phyloP scores from a whole-genome alignment of 2,888 invertebrate species.

The Stegana nigrithorax region DNA sequence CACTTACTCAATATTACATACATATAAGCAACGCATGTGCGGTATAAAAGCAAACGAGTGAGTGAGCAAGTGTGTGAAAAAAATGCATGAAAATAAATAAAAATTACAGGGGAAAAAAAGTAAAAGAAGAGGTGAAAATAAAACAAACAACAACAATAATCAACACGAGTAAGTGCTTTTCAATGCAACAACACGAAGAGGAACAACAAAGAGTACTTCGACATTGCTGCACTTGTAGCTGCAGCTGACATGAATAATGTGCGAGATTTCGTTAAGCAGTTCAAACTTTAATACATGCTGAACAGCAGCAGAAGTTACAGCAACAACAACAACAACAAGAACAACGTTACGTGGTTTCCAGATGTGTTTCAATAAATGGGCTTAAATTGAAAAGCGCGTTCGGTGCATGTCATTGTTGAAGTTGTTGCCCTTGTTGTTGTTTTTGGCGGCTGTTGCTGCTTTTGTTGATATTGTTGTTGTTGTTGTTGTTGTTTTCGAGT shows the following conservation, averaged over 20 bases:
- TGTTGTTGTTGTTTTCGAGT: conserved; percentile 19
- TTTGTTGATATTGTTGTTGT: neutral
- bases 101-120: neutral
- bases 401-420: neutral
- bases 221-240: neutral
- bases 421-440: neutral
- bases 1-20: neutral
- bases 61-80: neutral
- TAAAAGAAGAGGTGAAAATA: neutral
- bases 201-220: neutral
- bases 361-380: conserved; percentile 17
- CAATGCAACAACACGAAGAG: conserved; percentile 4
- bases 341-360: neutral
- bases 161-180: conserved; percentile 12
- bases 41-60: neutral
- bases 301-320: neutral
- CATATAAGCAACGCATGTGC: neutral
- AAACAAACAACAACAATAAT: conserved; percentile 11
- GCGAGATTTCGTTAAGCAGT: conserved; percentile 16
- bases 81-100: neutral
- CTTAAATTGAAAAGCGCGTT: conserved; percentile 16
- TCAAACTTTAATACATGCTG: conserved; percentile 1
- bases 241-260: neutral
- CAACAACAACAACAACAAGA: neutral
- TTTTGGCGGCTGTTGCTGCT: neutral